Base-by-base conservation (phyloP, 2,888 invertebrate genomes). In the Hypomecis punctinalis region DNA sequence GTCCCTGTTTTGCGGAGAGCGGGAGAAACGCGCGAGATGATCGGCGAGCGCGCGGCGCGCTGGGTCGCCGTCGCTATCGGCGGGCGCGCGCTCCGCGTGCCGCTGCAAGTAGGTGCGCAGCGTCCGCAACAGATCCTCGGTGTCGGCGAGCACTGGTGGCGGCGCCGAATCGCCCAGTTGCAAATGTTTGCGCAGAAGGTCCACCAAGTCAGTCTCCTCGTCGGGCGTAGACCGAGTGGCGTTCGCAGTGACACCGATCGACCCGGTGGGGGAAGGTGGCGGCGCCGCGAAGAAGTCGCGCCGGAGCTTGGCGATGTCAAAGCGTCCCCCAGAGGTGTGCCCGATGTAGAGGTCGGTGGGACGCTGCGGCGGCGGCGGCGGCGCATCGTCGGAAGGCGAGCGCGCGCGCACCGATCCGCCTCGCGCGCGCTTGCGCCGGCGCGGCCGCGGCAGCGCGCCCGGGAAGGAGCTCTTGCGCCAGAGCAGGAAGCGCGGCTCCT, bases 391-490 rank as follows among this genome's bases (percentile, higher is more conserved):
- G 0, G 95, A 94, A 0, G 96, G 96, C 58, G 94, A 94, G 6
- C 95, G 94, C 5, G 94, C 94, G 5, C 96, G 91, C 73, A 95
- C 96, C 63, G 96, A 96, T 8, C 96, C 96, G 0, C 96, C 95
- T 70, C 95, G 94, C 10, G 94, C 79, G 10, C 94, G 88, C 70
- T 94, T 91, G 81, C 94, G 91, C 37, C 93, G 90, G 61, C 94
- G 91, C 64, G 94, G 92, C 68, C 94, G 93, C 8, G 95, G 93
- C 47, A 96, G 81, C 10, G 96, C 96, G 0, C 96, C 96, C 0
- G 97, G 97, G 84, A 96, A 97, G 0, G 97, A 97, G 62, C 96
- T 95, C 84, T 97, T 97, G 65, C 97, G 94, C 97, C 97, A 97
- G 0, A 97, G 88, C 54, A 97, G 86, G 77, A 97, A 97, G 57